A percentile compares a stretch with the other conserved stretches of the same genome.
These are phyloP conservation scores for Paramuricea clavata DNA, from an alignment of 92 coral and sea anemone genomes.

Conservation along the genomic window DNA sequence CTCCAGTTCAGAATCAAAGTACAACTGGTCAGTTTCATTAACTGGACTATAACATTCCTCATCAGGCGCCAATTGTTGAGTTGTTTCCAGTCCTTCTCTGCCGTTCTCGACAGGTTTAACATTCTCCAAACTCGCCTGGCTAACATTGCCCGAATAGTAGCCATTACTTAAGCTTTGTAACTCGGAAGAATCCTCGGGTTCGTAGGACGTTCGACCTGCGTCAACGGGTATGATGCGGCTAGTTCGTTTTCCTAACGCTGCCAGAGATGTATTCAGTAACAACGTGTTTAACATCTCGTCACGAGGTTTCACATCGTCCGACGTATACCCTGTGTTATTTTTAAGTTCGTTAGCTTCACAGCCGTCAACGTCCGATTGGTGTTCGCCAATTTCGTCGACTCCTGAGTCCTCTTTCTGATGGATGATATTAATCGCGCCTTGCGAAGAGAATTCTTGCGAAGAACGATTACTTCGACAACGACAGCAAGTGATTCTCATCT, in stretches of 20 bases:
- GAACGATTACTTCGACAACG: slow-evolving; percentile 46
- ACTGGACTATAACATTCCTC: background rate
- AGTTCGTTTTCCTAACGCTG: slow-evolving; percentile 28
- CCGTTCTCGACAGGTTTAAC: slow-evolving; percentile 39
- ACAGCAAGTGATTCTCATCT: slow-evolving; percentile 25
- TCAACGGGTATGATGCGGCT: slow-evolving; percentile 7
- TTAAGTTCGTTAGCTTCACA: slow-evolving; percentile 17
- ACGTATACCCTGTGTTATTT: background rate
- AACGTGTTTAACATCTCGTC: slow-evolving; percentile 25
- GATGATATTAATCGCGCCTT: slow-evolving; percentile 30
- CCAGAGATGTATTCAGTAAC: slow-evolving; percentile 30
- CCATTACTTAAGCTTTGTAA: slow-evolving; percentile 37
- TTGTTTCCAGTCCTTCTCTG: slow-evolving; percentile 2
- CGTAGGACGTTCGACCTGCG: slow-evolving; percentile 17
- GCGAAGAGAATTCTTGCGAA: slow-evolving; percentile 41
- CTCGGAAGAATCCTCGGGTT: slow-evolving; percentile 30
- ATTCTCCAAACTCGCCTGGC: slow-evolving; percentile 48
- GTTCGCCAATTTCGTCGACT: slow-evolving; percentile 50
- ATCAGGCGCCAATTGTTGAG: background rate
- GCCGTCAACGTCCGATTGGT: slow-evolving; percentile 47
- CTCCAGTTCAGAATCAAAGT: slow-evolving; percentile 95
- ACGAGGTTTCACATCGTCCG: slow-evolving; percentile 15
- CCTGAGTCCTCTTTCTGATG: slow-evolving; percentile 51
- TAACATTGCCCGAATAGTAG: slow-evolving; percentile 41
- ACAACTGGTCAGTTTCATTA: slow-evolving; percentile 85